Evolutionary conservation across 2,888 invertebrate species (phyloP).

Genomic region (Tethea ocularis): DNA sequence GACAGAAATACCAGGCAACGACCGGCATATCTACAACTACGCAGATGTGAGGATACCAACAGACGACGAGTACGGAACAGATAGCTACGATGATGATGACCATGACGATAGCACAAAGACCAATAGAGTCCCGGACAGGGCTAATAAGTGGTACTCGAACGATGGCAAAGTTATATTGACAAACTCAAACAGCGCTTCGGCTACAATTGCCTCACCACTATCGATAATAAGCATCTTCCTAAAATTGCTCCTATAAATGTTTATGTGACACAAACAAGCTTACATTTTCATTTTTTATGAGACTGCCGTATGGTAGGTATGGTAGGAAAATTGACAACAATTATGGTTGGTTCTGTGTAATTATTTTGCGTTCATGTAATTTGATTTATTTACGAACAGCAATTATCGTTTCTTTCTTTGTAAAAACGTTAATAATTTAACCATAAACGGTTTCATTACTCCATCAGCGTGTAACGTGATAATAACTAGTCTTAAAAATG

Average conservation of each 20-base stretch:
- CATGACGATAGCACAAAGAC: slow-evolving; percentile 64
- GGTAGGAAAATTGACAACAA: slow-evolving; percentile 33
- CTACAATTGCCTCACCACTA: slow-evolving; percentile 30
- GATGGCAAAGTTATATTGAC: slow-evolving; percentile 65
- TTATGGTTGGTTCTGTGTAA: slow-evolving; percentile 23
- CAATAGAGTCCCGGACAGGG: slow-evolving; percentile 76
- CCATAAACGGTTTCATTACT: slow-evolving; percentile 34
- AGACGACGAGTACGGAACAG: slow-evolving; percentile 74
- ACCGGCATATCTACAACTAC: slow-evolving; percentile 73
- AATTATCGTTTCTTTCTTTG: slow-evolving; percentile 20
- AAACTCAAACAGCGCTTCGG: slow-evolving; percentile 44
- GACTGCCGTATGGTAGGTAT: slow-evolving; percentile 16
- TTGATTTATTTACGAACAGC: slow-evolving; percentile 19
- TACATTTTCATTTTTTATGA: slow-evolving; percentile 13
- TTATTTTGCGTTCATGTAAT: slow-evolving; percentile 8
- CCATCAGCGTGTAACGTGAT: slow-evolving; percentile 79
- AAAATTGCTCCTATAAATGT: slow-evolving; percentile 38
- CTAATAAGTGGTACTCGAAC: slow-evolving; percentile 80
- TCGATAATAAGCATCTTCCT: slow-evolving; percentile 49
- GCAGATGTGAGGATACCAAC: slow-evolving; percentile 67
- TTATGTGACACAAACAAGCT: slow-evolving; percentile 14
- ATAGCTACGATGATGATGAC: slow-evolving; percentile 69
- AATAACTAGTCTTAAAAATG: slow-evolving; percentile 77
- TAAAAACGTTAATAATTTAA: slow-evolving; percentile 20
- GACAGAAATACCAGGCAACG: slow-evolving; percentile 79